Evolutionary conservation across 2,113 vertebrate genomes (phyloP), one percentile per base, ranked within the genome.

Genomic region (Theropithecus gelada): DNA sequence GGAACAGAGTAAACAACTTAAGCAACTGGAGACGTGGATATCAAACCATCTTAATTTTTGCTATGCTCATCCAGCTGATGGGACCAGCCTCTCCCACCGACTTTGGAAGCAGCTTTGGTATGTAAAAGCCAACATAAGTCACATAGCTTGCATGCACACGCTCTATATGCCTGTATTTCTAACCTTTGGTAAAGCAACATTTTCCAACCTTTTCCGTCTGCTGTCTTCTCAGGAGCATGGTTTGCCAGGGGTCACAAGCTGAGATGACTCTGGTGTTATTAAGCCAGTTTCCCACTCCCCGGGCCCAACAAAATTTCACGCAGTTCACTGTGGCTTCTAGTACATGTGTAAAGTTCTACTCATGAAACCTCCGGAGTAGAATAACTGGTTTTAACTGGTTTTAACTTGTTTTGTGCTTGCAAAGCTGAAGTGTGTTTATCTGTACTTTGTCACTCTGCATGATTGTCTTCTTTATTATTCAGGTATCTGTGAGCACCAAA

Each of bases 311-410:
- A 92, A 90, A 40, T 87, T 97, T 95, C 11, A 22, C 72, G 57
- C n/a, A 66, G 14, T 92, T 73, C 73, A 23, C 27, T 18, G 27
- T 52, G 66, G 50, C 72, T 92, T 95, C 91, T 78, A 50, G 5
- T 43, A 18, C 12, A 52, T 1, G 3, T 87, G 83, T 68, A 72
- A 87, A 87, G 12, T 35, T 88, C 57, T 84, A 40, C 45, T 92
- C 70, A 25, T 22, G 45, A 78, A 86, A 85, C 25, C 9, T 40
- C 32, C 38, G 27, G n/a, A 92, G 94, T 20, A 75, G 95, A 96
- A 59, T 84, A 97, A 93, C 84, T 61, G 90, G 52, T 76, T 97
- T 96, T 83, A 48, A 48, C 12, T 48, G 48, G 48, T 76, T 97
- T 96, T 83, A 48, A 48, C 12, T 48, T 2, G 48, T 76, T 97